Percentiles rank a stretch among this genome's conserved stretches.
phyloP scores from a whole-genome alignment of 2,113 vertebrate species.

The Aptenodytes patagonicus region DNA sequence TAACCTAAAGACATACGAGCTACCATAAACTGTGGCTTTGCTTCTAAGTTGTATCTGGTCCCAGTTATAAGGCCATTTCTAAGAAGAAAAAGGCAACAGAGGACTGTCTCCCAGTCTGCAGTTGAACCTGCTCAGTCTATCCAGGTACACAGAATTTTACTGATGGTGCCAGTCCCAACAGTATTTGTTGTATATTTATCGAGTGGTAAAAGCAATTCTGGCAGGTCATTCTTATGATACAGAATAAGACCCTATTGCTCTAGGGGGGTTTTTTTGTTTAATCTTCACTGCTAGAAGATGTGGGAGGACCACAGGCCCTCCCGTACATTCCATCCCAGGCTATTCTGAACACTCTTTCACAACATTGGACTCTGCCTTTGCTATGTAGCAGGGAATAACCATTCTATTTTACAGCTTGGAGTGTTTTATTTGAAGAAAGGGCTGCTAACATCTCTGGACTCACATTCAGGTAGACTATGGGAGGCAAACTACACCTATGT shows the following conservation, averaged over 20 bases:
- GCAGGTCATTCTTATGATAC: not conserved
- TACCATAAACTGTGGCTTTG: not conserved
- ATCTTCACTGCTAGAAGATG: not conserved
- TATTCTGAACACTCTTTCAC: not conserved
- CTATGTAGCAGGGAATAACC: not conserved
- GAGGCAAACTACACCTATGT: not conserved
- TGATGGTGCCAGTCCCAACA: not conserved
- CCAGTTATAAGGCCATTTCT: not conserved
- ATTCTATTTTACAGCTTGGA: not conserved
- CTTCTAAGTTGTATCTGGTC: not conserved
- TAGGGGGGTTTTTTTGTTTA: not conserved
- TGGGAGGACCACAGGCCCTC: not conserved
- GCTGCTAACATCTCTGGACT: not conserved
- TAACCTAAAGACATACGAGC: not conserved
- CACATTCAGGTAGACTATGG: not conserved
- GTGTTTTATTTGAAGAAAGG: not conserved
- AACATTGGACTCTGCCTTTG: not conserved
- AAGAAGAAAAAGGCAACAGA: not conserved
- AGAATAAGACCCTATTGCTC: not conserved
- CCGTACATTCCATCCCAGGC: not conserved
- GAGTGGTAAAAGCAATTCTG: not conserved
- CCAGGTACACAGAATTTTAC: not conserved
- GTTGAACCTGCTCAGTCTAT: not conserved
- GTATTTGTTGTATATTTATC: not conserved
- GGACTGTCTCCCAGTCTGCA: not conserved